Conservation (phyloP, 1,140 invertebrate genomes). For the Riptortus pedestris region DNA sequence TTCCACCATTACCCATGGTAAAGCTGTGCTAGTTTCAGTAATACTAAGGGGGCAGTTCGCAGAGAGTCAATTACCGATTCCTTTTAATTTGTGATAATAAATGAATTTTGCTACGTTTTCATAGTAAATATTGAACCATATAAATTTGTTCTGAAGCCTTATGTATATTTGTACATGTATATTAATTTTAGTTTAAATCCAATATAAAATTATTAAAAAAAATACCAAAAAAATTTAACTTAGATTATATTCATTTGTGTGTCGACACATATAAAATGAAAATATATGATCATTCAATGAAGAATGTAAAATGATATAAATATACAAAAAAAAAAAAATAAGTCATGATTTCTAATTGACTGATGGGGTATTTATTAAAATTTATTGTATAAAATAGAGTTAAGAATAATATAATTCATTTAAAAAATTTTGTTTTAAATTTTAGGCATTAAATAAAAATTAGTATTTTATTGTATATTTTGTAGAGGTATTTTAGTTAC, state of each 20-base stretch:
- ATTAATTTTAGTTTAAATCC: no score
- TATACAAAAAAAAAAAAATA: no score
- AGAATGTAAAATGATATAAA: no score
- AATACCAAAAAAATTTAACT: not conserved
- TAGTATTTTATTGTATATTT: not conserved
- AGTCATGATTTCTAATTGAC: conserved; percentile 6
- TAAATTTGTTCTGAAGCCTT: not conserved
- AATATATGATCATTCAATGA: no score
- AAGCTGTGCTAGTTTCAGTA: not conserved
- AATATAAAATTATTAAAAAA: not conserved
- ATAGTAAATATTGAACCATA: not conserved
- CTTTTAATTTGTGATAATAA: conserved; percentile 18
- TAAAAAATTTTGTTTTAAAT: not conserved
- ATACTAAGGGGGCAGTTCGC: not conserved
- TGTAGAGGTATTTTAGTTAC: not conserved
- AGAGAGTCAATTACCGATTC: conserved; percentile 15
- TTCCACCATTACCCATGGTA: not conserved
- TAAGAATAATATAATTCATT: not conserved
- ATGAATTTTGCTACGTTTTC: conserved; percentile 10
- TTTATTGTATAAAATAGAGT: not conserved
- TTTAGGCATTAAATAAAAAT: not conserved
- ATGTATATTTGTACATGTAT: conserved; percentile 14
- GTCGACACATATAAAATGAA: no score
- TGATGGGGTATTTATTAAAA: conserved; percentile 12
- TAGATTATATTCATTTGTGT: conserved; percentile 4